Base-by-base conservation (phyloP, 1,140 invertebrate genomes). In the Drosophila guanche region DNA sequence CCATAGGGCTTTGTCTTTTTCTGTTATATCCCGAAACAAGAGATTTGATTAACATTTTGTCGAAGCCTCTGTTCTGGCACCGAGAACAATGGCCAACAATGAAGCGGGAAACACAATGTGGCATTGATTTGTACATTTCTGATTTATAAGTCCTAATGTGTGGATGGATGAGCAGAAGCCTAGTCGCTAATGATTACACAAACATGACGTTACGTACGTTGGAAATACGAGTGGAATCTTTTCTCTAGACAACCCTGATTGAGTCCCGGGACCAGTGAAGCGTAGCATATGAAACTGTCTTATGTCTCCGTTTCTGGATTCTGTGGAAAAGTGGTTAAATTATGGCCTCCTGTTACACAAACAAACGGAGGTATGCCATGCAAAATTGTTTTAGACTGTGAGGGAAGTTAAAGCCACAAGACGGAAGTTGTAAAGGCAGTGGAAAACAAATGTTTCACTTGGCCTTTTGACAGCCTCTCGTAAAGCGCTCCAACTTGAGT, bases 381-480 rank as follows among this genome's bases (percentile, higher is more conserved):
- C 57, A 57, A 72, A 61, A 68, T 62, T 25, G 40, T 68, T 61
- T 33, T 23, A 23, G 59, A 45, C 10, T 20, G 14, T 16, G 5
- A 42, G 40, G 51, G 23, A 29, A 57, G 60, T 77, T 84, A 47
- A 77, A 85, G 76, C 52, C 59, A 40, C 33, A 68, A 48, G 43
- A 43, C 63, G 73, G 73, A 85, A 80, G 76, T 80, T 85, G 81
- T 86, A 85, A 80, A 61, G 76, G 79, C 57, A 47, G 63, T 76
- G 57, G 33, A 80, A 63, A 77, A 86, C 83, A 81, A 85, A 81
- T 86, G 69, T 81, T 61, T 74, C 77, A 68, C 77, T 86, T 85
- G 81, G 65, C 81, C 61, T 65, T 76, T 77, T 76, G 76, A 85
- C 62, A 74, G 59, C 50, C 42, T 58, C 66, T 67, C 69, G 55